A percentile compares a stretch with the other conserved stretches of the same genome.
Conservation (phyloP, 1,140 invertebrate species). For the Lepeophtheirus salmonis region DNA sequence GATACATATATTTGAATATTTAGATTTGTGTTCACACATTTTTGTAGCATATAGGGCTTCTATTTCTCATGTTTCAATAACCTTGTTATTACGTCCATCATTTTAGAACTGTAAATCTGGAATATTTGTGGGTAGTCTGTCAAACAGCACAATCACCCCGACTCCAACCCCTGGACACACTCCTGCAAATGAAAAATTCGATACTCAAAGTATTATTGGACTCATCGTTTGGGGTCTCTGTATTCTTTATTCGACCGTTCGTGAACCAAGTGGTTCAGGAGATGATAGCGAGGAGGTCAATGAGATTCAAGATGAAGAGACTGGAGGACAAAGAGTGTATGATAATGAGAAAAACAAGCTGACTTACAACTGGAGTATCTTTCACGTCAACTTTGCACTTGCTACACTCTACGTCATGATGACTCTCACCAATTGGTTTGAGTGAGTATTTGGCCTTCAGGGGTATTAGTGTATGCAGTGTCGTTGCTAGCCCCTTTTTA, state of each 20-base stretch:
- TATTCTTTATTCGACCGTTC: slow-evolving; percentile 78
- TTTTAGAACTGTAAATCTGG: too few species aligned
- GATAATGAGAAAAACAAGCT: slow-evolving; percentile 58
- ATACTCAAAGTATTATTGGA: slow-evolving; percentile 70
- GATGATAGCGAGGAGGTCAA: too few species aligned
- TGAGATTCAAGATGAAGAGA: slow-evolving; percentile 20
- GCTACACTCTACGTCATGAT: slow-evolving; percentile 98
- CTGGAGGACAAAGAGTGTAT: slow-evolving; percentile 41
- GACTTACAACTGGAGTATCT: slow-evolving; percentile 90
- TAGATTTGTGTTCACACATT: too few species aligned
- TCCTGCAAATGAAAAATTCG: slow-evolving; percentile 33
- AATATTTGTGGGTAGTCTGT: too few species aligned
- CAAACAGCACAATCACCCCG: slow-evolving; percentile 17
- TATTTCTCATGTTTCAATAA: too few species aligned
- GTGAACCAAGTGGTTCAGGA: slow-evolving; percentile 26
- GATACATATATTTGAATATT: too few species aligned
- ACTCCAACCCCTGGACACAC: slow-evolving; percentile 13
- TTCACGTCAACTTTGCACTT: slow-evolving; percentile 88
- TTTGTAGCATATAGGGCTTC: too few species aligned
- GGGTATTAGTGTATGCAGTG: slow-evolving; percentile 20
- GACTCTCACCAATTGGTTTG: slow-evolving; percentile 98
- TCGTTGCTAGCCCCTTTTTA: slow-evolving; percentile 15
- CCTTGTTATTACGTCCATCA: too few species aligned
- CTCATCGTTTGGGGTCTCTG: slow-evolving; percentile 82
- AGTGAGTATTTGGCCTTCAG: slow-evolving; percentile 51